Percentiles rank a stretch among this genome's conserved stretches.
These are phyloP conservation scores for Pelecanus crispus DNA, from an alignment of 2,113 vertebrate genomes.

Conservation along the genomic window DNA sequence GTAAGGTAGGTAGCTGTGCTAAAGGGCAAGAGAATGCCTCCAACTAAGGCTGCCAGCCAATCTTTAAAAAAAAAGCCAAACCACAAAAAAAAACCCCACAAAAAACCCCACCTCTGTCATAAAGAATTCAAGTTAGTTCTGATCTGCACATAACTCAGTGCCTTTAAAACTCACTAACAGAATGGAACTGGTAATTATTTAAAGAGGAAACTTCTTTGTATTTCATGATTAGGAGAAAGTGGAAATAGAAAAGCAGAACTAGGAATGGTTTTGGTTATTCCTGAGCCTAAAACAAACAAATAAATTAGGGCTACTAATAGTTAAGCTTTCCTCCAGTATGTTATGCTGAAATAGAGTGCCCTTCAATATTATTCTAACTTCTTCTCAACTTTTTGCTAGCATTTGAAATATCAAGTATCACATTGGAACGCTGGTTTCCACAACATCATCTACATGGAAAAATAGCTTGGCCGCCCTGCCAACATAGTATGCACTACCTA, in stretches of 20 bases:
- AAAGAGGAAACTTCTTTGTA: neutral
- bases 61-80: neutral
- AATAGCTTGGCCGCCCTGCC: slow-evolving; percentile 6
- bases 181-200: neutral
- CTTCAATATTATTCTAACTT: slow-evolving; percentile 35
- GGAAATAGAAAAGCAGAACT: neutral
- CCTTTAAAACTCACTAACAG: neutral
- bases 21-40: neutral
- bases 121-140: neutral
- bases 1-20: neutral
- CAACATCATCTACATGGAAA: slow-evolving; percentile 57
- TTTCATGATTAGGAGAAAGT: neutral
- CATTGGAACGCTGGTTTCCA: slow-evolving; percentile 27
- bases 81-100: neutral
- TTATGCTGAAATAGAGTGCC: neutral
- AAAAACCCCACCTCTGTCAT: neutral
- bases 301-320: neutral
- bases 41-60: neutral
- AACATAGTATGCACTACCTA: slow-evolving; percentile 32
- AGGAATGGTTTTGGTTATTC: neutral
- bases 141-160: neutral
- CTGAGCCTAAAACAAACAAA: neutral
- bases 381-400: slow-evolving; percentile 25
- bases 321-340: neutral
- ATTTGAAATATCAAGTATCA: slow-evolving; percentile 38